Evolutionary conservation across 2,113 vertebrate genomes (phyloP).

Genomic region (Corythornis madagascariensis): DNA sequence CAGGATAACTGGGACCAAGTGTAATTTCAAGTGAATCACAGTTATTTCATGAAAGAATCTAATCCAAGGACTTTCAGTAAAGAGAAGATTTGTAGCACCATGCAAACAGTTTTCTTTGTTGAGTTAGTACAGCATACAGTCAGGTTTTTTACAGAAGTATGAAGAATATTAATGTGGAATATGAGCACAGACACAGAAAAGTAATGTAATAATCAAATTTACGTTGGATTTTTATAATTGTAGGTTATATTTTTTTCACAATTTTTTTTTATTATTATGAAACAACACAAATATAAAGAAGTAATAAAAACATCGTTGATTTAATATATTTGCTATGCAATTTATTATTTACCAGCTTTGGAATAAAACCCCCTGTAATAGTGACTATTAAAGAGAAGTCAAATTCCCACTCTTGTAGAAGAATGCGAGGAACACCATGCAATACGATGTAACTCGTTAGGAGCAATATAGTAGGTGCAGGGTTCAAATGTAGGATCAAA

Average conservation of each 20-base stretch:
- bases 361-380: neutral
- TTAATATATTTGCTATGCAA: neutral
- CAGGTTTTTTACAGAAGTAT: neutral
- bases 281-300: constrained; percentile 14
- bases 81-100: neutral
- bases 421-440: neutral
- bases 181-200: neutral
- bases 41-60: neutral
- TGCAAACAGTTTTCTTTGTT: neutral
- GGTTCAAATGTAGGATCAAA: neutral
- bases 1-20: neutral
- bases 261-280: neutral
- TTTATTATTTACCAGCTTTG: constrained; percentile 35
- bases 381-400: neutral
- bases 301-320: neutral
- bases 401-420: neutral
- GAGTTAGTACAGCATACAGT: neutral
- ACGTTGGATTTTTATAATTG: neutral
- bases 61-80: neutral
- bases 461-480: neutral
- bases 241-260: neutral
- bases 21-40: neutral
- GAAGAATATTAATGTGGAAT: neutral
- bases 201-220: neutral
- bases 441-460: neutral